Evolutionary conservation across 1,140 invertebrate genomes (phyloP).

Genomic region (Caerostris extrusa): DNA sequence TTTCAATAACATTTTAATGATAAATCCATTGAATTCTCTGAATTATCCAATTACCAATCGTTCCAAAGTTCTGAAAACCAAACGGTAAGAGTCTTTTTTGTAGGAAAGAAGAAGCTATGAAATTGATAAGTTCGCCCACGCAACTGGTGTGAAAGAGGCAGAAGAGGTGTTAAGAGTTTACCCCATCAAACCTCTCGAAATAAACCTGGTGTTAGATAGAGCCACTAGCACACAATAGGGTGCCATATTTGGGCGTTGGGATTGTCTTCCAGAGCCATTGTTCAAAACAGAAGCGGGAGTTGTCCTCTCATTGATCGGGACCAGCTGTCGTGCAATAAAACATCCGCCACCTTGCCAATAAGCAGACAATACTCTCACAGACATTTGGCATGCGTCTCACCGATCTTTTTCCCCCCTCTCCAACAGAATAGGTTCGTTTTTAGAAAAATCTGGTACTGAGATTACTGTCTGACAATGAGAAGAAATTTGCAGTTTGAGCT

Average conservation of each 20-base stretch:
- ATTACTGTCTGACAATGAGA: too few relatives aligned
- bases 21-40: too few relatives aligned
- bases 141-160: too few relatives aligned
- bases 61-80: too few relatives aligned
- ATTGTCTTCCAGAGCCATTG: conserved; percentile 67
- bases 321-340: conserved; percentile 62
- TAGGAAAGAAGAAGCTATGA: too few relatives aligned
- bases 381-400: conserved; percentile 3
- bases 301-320: conserved; percentile 57
- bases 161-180: background rate
- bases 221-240: conserved; percentile 55
- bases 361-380: conserved; percentile 15
- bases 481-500: too few relatives aligned
- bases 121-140: too few relatives aligned
- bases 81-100: too few relatives aligned
- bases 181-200: conserved; percentile 54
- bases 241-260: conserved; percentile 54
- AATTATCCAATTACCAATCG: too few relatives aligned
- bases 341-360: conserved; percentile 37
- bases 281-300: conserved; percentile 36
- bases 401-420: background rate
- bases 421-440: too few relatives aligned
- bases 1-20: too few relatives aligned
- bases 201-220: conserved; percentile 45
- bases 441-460: too few relatives aligned